These are phyloP conservation scores for Megaceryle alcyon DNA, from an alignment of 2,797 vertebrate species.

Conservation along the genomic window DNA sequence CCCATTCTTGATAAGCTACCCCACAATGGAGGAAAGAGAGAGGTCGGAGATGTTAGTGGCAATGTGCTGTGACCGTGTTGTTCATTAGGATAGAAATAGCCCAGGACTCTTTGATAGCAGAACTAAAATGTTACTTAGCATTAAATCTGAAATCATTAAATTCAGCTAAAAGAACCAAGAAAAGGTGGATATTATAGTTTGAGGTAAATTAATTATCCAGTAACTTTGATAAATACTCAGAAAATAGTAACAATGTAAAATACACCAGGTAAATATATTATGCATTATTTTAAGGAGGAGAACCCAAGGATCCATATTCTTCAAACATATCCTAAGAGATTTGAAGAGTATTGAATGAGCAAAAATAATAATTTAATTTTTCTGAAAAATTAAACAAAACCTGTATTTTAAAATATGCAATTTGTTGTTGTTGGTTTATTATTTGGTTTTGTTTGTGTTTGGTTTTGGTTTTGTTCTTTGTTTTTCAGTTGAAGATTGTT, in stretches of 20 bases:
- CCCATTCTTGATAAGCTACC: rapidly evolving
- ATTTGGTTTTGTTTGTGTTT: too few species aligned
- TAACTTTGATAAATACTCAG: not conserved
- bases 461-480: not conserved
- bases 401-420: not conserved
- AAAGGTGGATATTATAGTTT: not conserved
- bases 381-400: not conserved
- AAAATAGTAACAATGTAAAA: not conserved
- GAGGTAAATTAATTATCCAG: not conserved
- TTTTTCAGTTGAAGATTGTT: not conserved
- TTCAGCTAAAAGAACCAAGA: not conserved
- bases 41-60: not conserved
- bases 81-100: not conserved
- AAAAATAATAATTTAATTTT: not conserved
- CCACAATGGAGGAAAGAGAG: not conserved
- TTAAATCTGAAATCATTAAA: not conserved
- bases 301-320: not conserved
- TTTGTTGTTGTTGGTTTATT: not conserved
- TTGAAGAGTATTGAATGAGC: not conserved
- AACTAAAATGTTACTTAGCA: not conserved
- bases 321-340: not conserved
- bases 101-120: not conserved
- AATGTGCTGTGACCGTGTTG: not conserved
- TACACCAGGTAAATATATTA: not conserved
- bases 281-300: not conserved